Base-by-base conservation (phyloP, 2,888 invertebrate genomes). In the Linyphia triangularis region DNA sequence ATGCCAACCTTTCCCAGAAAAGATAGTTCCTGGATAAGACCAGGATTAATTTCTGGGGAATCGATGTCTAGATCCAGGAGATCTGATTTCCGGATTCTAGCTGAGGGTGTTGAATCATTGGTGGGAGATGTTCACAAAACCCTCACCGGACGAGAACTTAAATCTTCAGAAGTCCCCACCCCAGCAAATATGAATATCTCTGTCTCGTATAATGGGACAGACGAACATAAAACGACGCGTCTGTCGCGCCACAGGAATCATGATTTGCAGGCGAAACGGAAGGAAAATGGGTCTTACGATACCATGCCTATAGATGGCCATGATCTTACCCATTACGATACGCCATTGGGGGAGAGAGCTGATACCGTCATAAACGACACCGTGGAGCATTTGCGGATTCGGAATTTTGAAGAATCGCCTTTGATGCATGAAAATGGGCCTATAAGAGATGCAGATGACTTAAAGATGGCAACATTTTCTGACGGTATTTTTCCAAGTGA, bases 11-110 rank as follows among this genome's bases (percentile, higher is more conserved):
- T 26, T 7, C 30, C 37, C 33, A 51, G 26, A 10, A 24, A 30
- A 37, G 70, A 86, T 33, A 63, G 33, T 72, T 63, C 22, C 22
- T 3, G 28, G 26, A 37, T 57, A 79, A 57, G 51, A 13, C 69
- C 81, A 2, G n/a, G 51, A 16, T 65, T 75, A 81, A 75, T 75
- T 75, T 86, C 65, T 86, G 63, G 43, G 30, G 69, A 78, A 70
- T 63, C 72, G 24, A 85, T 73, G 22, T 19, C 30, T 59, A 22
- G 43, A 28, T 59, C 43, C 33, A 30, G 63, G 16, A 30, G 30
- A 19, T 77, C n/a, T 22, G 19, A 28, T 77, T 43, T 83, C 67
- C 57, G 75, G 28, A 75, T 33, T 16, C 22, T 51, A 43, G 33
- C 61, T 7, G 22, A 19, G 26, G 22, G 24, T 37, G 33, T 28